A percentile compares a stretch with the other conserved stretches of the same genome.
phyloP scores from a whole-genome alignment of 2,113 vertebrate genomes.

The Deroptyus accipitrinus region DNA sequence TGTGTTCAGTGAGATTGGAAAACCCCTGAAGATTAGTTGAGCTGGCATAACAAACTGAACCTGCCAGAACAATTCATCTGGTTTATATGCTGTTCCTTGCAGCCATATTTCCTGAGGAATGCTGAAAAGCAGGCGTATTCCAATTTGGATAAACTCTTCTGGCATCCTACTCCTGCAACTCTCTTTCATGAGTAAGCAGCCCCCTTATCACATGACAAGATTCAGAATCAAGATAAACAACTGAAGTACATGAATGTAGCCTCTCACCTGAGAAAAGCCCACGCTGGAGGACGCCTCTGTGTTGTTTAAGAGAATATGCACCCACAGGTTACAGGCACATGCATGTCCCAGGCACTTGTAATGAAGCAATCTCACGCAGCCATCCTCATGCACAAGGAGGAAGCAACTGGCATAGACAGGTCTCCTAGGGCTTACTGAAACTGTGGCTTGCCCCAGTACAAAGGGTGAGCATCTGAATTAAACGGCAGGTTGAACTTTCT shows the following conservation, averaged over 20 bases:
- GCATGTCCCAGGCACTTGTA: rapidly evolving
- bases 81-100: not conserved
- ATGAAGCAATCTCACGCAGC: not conserved
- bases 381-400: not conserved
- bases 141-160: not conserved
- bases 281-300: rapidly evolving
- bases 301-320: rapidly evolving
- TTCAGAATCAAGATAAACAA: not conserved
- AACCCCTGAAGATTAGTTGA: not conserved
- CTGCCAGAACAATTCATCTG: slow-evolving; percentile 12
- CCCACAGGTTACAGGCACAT: not conserved
- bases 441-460: not conserved
- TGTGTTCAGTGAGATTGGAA: not conserved
- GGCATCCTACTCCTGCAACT: not conserved
- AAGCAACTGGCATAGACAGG: not conserved
- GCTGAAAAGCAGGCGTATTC: not conserved
- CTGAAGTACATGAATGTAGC: not conserved
- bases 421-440: not conserved
- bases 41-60: not conserved
- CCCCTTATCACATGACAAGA: not conserved
- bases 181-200: not conserved
- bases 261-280: not conserved
- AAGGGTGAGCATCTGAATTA: not conserved
- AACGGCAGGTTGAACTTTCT: not conserved
- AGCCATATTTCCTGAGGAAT: not conserved